Evolutionary conservation across 1,140 invertebrate species (phyloP), one percentile per base, ranked within the genome.

Genomic region (Drosophila setifemur): DNA sequence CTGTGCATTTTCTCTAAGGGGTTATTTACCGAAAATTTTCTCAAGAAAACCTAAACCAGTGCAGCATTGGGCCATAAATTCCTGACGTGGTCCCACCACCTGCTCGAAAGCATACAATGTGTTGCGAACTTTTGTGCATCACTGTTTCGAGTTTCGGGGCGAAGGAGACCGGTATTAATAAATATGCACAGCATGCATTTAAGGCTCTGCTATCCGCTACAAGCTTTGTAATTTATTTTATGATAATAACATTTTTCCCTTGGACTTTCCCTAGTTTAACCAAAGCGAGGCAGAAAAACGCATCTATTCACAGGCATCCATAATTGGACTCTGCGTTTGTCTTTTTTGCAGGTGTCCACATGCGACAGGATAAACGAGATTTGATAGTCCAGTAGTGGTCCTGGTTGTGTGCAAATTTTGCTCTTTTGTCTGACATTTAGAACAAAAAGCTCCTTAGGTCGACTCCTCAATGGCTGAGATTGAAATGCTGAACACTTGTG

Each of bases 31-130:
- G 37, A 67, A 50, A 53, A 74, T 83, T 82, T 85, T 79, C 79
- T 85, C 82, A 85, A 85, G 79, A 85, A 85, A 86, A 86, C 79
- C 52, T 75, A 85, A 68, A 67, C 79, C 73, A 53, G 33, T 25
- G n/a, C 25, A 31, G 70, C 53, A 47, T 12, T 29, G 49, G 28
- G 29, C 50, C 54, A 79, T 85, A 79, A 85, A 83, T 83, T 63
- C 49, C 79, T 67, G 70, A 73, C 61, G 53, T 49, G 68, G 26
- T n/a, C 21, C 14, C 9, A 14, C 16, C 11, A 35, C 25, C n/a
- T 11, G 16, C 21, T 39, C 5, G 39, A 42, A 60, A 28, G 31
- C 44, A 49, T 44, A 29, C 69, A 54, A 37, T 54, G 42, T 43
- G 33, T 44, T 26, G 29, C 52, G 11, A 47, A 33, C 53, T 66